A percentile compares a stretch with the other conserved stretches of the same genome.
Evolutionary conservation across 2,113 vertebrate genomes (phyloP).

Genomic region (Forbesichthys agassizii): DNA sequence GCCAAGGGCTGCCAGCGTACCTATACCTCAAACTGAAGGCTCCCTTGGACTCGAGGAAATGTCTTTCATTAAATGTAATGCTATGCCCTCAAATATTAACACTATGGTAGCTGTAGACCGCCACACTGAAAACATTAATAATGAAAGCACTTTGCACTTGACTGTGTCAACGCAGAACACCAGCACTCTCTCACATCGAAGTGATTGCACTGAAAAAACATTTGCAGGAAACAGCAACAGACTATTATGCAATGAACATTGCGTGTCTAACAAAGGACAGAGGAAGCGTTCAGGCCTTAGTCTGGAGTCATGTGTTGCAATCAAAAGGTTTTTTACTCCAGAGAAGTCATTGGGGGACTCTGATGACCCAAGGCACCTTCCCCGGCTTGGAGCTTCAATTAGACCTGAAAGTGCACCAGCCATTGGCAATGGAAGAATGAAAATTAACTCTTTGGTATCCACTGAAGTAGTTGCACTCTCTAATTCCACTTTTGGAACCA

Average conservation of each 20-base stretch:
- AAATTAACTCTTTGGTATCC: constrained; percentile 63
- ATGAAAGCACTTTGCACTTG: constrained; percentile 74
- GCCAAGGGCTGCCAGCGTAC: constrained; percentile 82
- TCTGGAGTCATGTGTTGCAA: constrained; percentile 81
- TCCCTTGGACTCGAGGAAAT: constrained; percentile 73
- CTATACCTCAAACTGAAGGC: constrained; percentile 76
- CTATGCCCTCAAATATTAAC: constrained; percentile 66
- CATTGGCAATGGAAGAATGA: constrained; percentile 73
- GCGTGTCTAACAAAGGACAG: constrained; percentile 82
- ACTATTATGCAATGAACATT: constrained; percentile 75
- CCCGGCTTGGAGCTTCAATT: constrained; percentile 66
- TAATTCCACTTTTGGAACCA: constrained; percentile 67
- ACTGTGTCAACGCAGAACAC: constrained; percentile 75
- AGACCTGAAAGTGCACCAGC: constrained; percentile 80
- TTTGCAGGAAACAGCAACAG: constrained; percentile 66
- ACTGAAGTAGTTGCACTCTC: constrained; percentile 67
- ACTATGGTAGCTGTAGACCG: constrained; percentile 62
- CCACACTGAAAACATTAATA: constrained; percentile 78
- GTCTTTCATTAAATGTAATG: constrained; percentile 74
- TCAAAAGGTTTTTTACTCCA: constrained; percentile 88
- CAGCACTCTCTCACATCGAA: constrained; percentile 75
- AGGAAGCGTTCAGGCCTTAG: constrained; percentile 86
- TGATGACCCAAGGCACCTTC: constrained; percentile 73
- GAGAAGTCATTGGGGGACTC: constrained; percentile 69
- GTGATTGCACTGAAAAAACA: constrained; percentile 77